phyloP scores from a whole-genome alignment of 2,797 vertebrate species.

The Falco naumanni region DNA sequence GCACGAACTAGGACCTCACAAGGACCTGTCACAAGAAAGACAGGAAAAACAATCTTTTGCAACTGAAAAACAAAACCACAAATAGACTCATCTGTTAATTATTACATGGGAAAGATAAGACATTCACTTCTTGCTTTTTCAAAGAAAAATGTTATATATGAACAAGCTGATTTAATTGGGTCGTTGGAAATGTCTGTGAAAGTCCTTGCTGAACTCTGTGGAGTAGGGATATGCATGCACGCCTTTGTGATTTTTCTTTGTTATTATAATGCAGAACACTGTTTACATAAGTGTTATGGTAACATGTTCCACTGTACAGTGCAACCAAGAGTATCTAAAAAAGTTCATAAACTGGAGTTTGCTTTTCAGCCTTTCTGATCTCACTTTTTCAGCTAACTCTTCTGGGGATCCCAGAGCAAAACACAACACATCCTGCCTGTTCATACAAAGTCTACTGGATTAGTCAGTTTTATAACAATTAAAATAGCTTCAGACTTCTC shows the following conservation, averaged over 20 bases:
- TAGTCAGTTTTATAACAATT: not conserved
- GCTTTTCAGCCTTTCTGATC: not conserved
- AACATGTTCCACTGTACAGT: not conserved
- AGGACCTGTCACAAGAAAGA: not conserved
- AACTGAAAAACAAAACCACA: not conserved
- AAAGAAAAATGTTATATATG: not conserved
- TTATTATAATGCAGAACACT: not conserved
- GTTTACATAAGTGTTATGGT: not conserved
- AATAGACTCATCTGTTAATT: slow-evolving; percentile 1
- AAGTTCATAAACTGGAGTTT: not conserved
- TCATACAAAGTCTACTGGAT: not conserved
- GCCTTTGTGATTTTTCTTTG: not conserved
- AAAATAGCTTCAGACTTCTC: not conserved
- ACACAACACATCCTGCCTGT: not conserved
- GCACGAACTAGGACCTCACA: not conserved
- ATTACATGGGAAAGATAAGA: not conserved
- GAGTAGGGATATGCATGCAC: accelerated
- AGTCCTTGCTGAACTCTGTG: not conserved
- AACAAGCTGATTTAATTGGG: not conserved
- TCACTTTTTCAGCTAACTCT: not conserved
- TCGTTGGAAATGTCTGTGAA: not conserved
- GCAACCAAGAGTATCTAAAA: not conserved
- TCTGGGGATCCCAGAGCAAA: not conserved
- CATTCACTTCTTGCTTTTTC: not conserved
- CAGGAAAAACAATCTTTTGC: not conserved